Conservation (phyloP, 2,113 vertebrate species). For the Zosterops pallidus region DNA sequence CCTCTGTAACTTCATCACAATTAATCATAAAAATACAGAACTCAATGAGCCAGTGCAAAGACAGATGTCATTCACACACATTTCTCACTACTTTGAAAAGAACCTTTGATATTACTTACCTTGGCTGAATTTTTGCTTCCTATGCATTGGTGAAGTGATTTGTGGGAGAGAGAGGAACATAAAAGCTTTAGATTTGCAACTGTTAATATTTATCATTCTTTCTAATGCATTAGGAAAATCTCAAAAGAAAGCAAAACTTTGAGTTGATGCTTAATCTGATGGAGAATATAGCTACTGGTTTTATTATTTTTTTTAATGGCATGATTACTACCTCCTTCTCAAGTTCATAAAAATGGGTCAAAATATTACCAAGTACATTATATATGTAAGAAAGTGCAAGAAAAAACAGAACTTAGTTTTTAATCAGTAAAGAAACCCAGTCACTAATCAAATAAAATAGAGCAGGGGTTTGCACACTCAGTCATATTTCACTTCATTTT, state of each 20-base stretch:
- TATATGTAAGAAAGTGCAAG: not conserved
- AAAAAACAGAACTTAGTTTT: not conserved
- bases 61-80: not conserved
- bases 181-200: not conserved
- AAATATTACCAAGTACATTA: not conserved
- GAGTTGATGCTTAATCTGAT: not conserved
- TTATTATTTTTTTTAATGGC: not conserved
- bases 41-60: not conserved
- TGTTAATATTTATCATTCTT: not conserved
- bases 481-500: not conserved
- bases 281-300: not conserved
- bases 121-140: not conserved
- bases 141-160: not conserved
- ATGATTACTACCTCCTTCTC: not conserved
- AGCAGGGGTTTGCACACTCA: not conserved
- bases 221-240: not conserved
- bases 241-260: not conserved
- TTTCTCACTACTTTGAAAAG: not conserved
- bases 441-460: not conserved
- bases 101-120: not conserved
- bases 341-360: not conserved
- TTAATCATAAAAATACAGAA: not conserved
- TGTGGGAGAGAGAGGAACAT: not conserved
- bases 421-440: not conserved
- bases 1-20: not conserved